phyloP scores from a whole-genome alignment of 2,113 vertebrate species.

The Notothenia rossii region DNA sequence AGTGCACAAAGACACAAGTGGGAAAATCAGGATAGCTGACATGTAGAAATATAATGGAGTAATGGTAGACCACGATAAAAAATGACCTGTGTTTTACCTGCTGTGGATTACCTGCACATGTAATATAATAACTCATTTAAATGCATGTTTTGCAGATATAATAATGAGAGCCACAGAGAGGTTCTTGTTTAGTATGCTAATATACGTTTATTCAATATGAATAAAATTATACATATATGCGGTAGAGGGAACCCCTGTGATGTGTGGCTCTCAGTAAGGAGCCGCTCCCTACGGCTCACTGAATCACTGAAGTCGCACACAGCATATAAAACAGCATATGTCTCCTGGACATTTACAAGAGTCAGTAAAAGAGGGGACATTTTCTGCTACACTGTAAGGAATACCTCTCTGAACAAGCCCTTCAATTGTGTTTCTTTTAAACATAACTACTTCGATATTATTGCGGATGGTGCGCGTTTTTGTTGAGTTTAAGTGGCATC shows the following conservation, averaged over 20 bases:
- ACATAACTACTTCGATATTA: neutral
- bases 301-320: constrained; percentile 23
- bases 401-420: neutral
- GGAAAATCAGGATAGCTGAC: constrained; percentile 10
- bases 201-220: constrained; percentile 44
- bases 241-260: constrained; percentile 20
- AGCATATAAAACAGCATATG: constrained; percentile 35
- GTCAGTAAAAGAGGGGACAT: neutral
- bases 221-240: constrained; percentile 45
- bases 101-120: constrained; percentile 22
- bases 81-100: constrained; percentile 20
- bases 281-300: constrained; percentile 32
- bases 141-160: constrained; percentile 51
- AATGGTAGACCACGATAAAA: neutral
- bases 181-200: constrained; percentile 52
- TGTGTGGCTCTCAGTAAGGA: constrained; percentile 36
- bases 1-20: neutral
- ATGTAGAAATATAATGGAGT: neutral
- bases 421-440: neutral
- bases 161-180: constrained; percentile 18
- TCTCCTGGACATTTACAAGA: constrained; percentile 28
- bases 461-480: neutral
- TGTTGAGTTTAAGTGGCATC: neutral
- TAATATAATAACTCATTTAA: constrained; percentile 59
- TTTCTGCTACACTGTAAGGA: neutral